Conservation (phyloP, 2,113 vertebrate species). For the Chiloscyllium plagiosum region DNA sequence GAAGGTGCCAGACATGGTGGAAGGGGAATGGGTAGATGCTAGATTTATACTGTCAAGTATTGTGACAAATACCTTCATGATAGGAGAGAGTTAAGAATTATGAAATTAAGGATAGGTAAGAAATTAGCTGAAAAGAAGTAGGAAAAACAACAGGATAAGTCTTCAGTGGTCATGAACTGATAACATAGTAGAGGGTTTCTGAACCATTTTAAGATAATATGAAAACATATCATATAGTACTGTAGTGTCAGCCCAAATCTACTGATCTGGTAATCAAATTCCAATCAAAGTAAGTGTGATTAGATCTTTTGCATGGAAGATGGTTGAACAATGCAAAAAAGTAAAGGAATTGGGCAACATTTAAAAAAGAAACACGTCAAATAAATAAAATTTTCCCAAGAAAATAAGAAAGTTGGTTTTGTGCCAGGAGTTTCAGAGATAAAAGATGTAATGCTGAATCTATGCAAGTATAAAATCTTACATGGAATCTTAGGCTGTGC, state of each 20-base stretch:
- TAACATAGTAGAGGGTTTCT: background rate
- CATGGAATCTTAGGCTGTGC: background rate
- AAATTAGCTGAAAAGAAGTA: background rate
- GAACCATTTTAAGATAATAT: background rate
- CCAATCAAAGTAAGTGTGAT: background rate
- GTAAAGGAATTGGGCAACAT: background rate
- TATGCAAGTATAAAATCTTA: background rate
- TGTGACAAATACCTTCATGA: background rate
- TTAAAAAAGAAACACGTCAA: background rate
- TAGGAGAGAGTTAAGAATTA: background rate
- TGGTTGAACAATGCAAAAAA: background rate
- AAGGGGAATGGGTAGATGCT: no score
- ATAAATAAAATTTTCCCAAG: background rate
- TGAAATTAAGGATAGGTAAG: background rate
- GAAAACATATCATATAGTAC: no score
- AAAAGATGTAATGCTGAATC: background rate
- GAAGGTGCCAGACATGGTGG: no score
- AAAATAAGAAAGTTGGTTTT: background rate
- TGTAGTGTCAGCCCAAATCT: background rate
- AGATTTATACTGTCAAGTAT: no score
- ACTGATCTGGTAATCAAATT: background rate
- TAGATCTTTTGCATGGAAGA: background rate
- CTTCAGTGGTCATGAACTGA: background rate
- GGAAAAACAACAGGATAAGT: background rate
- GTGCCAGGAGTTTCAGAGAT: background rate